phyloP scores from a whole-genome alignment of 2,888 invertebrate species.

The Ethmia dodecea region DNA sequence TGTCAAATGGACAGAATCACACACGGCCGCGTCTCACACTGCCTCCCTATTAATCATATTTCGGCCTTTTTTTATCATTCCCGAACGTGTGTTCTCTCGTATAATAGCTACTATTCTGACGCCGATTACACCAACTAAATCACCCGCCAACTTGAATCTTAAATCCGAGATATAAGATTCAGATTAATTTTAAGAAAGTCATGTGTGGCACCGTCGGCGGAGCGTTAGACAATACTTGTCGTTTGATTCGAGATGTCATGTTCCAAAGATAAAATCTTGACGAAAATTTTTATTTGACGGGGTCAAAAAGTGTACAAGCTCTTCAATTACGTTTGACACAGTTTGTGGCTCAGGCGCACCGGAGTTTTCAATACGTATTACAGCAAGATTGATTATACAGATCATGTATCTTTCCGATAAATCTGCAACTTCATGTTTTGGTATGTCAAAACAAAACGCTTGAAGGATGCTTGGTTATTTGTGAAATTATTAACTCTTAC shows the following conservation, averaged over 20 bases:
- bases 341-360: constrained; percentile 26
- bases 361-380: constrained; percentile 32
- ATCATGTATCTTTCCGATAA: constrained; percentile 45
- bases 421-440: too few species aligned
- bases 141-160: too few species aligned
- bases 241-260: constrained; percentile 71
- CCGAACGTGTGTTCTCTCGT: constrained; percentile 67
- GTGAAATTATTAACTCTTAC: too few species aligned
- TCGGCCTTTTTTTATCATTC: constrained; percentile 69
- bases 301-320: constrained; percentile 63
- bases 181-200: not conserved
- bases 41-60: constrained; percentile 75
- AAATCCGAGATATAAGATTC: constrained; percentile 9
- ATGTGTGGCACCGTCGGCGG: constrained; percentile 40
- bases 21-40: constrained; percentile 56
- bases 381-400: constrained; percentile 34
- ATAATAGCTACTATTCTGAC: constrained; percentile 65
- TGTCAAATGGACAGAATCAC: constrained; percentile 75
- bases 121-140: constrained; percentile 43
- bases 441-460: too few species aligned
- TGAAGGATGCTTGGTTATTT: too few species aligned
- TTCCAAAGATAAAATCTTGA: constrained; percentile 64
- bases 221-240: constrained; percentile 66
- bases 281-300: constrained; percentile 64
- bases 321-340: constrained; percentile 69